Conservation (phyloP, 2,888 invertebrate species). For the Cerastis rubricosa region DNA sequence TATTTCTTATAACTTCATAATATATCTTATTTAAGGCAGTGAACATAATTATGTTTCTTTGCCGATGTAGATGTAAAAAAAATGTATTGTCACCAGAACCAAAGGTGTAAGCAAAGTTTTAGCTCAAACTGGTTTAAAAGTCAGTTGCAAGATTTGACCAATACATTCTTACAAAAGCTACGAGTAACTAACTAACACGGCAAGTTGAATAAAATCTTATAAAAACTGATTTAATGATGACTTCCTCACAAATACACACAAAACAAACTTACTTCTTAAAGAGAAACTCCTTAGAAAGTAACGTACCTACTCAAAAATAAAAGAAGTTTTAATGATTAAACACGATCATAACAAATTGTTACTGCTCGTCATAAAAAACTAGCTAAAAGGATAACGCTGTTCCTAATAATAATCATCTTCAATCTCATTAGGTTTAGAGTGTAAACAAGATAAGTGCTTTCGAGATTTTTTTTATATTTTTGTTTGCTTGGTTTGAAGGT, state of each 20-base stretch:
- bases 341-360: slow-evolving; percentile 20
- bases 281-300: neutral
- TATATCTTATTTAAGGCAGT: too few species aligned
- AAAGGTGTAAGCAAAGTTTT: too few species aligned
- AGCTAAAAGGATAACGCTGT: slow-evolving; percentile 27
- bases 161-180: too few species aligned
- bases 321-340: slow-evolving; percentile 20
- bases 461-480: neutral
- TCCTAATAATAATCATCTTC: slow-evolving; percentile 20
- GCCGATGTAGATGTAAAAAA: neutral
- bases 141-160: too few species aligned
- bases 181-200: too few species aligned
- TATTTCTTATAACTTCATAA: neutral
- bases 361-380: slow-evolving; percentile 24
- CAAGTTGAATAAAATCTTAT: too few species aligned
- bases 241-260: neutral
- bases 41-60: neutral
- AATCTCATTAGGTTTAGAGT: slow-evolving; percentile 19
- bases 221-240: neutral
- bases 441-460: slow-evolving; percentile 37
- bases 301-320: slow-evolving; percentile 4
- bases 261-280: neutral
- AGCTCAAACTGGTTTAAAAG: too few species aligned
- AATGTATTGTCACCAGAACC: too few species aligned
- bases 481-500: neutral